Evolutionary conservation across 2,888 invertebrate species (phyloP), one percentile per base, ranked within the genome.

Genomic region (Lepidochrysops patricia): DNA sequence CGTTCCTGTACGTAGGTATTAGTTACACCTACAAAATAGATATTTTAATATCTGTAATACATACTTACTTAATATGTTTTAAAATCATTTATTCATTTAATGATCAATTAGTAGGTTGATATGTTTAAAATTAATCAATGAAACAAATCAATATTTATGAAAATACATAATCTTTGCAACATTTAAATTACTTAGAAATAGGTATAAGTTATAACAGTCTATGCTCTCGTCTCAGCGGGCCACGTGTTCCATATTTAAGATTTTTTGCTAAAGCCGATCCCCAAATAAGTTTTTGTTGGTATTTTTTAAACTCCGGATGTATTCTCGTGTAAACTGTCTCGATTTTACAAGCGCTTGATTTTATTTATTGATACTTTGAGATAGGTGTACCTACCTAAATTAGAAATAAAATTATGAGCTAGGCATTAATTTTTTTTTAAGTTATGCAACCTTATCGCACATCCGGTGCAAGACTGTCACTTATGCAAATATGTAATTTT

Each of bases 71-170:
- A n/a, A n/a, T n/a, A n/a, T n/a, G n/a, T n/a, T n/a, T n/a, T n/a
- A n/a, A n/a, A n/a, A n/a, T n/a, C n/a, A n/a, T n/a, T n/a, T n/a
- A n/a, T n/a, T n/a, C n/a, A n/a, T n/a, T n/a, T n/a, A n/a, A n/a
- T 54, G 61, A 48, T 62, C 57, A 50, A 57, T 60, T 49, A 59
- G 49, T 63, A 56, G 56, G 52, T 57, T n/a, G n/a, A n/a, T n/a
- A n/a, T 35, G 34, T 13, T 56, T 57, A 15, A 49, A 35, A 29
- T 25, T 27, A 50, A 52, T 12, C 43, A n/a, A n/a, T n/a, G 12
- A 43, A 23, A 9, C 7, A 9, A 4, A 37, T 37, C 9, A 43
- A 43, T 15, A 43, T 4, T 43, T 2, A 12, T 29, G 29, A 23
- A 4, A 13, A 23, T 19, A 4, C 9, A 9, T 43, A 19, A 9